These are phyloP conservation scores for Tetramorium alpestre DNA, from an alignment of 1,140 invertebrate genomes.

Conservation along the genomic window DNA sequence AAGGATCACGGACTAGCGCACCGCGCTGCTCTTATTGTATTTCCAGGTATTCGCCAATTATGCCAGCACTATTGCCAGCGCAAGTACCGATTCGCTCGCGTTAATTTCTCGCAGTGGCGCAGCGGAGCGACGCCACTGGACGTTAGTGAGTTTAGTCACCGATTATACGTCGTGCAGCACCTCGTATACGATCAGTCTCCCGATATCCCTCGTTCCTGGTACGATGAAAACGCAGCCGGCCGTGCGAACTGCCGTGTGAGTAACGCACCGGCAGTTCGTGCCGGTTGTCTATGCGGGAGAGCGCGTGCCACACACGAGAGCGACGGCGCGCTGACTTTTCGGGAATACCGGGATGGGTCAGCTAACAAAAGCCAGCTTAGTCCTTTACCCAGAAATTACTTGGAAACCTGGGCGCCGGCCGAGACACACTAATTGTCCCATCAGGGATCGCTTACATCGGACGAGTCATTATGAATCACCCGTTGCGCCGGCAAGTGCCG, in stretches of 20 bases:
- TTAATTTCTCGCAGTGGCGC: slow-evolving; percentile 33
- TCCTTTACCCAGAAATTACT: slow-evolving; percentile 63
- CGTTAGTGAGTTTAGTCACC: slow-evolving; percentile 69
- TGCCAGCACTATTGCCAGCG: slow-evolving; percentile 4
- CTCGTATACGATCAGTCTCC: slow-evolving; percentile 54
- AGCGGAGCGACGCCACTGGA: slow-evolving; percentile 56
- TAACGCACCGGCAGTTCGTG: slow-evolving; percentile 45
- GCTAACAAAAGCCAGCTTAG: slow-evolving; percentile 37
- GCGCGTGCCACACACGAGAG: slow-evolving; percentile 23
- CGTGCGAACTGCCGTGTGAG: slow-evolving; percentile 56
- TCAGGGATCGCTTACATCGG: slow-evolving; percentile 26
- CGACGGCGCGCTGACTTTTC: slow-evolving; percentile 57
- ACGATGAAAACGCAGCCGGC: slow-evolving; percentile 58
- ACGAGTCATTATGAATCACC: slow-evolving; percentile 62
- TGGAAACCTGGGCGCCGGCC: slow-evolving; percentile 50
- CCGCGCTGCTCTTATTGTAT: slow-evolving; percentile 25
- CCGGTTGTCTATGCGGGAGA: slow-evolving; percentile 27
- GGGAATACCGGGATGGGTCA: slow-evolving; percentile 57
- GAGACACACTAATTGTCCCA: slow-evolving; percentile 47
- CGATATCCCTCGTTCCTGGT: slow-evolving; percentile 71
- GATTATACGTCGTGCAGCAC: slow-evolving; percentile 64
- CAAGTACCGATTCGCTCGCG: slow-evolving; percentile 12
- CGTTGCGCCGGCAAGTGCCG: slow-evolving; percentile 4
- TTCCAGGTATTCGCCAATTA: slow-evolving; percentile 50
- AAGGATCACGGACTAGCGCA: not conserved